Evolutionary conservation across 1,140 invertebrate genomes (phyloP).

Genomic region (Epicauta chinensis): DNA sequence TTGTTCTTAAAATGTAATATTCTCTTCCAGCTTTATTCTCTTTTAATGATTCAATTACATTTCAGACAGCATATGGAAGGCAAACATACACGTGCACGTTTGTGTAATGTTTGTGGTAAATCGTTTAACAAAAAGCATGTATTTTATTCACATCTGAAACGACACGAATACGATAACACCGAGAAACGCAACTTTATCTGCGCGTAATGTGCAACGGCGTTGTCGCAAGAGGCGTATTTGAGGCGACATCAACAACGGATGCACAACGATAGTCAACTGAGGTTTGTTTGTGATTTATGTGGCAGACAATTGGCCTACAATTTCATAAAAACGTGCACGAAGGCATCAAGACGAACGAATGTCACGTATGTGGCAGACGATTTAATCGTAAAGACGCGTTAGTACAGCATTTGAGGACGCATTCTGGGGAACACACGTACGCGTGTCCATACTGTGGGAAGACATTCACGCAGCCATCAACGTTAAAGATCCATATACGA

Average conservation of each 20-base stretch:
- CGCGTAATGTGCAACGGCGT: neutral
- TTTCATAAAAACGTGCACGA: too few species aligned
- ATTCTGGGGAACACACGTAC: slow-evolving; percentile 19
- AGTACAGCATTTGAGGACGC: slow-evolving; percentile 18
- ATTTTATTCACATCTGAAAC: slow-evolving; percentile 27
- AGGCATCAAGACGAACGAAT: too few species aligned
- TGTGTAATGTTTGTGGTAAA: slow-evolving; percentile 34
- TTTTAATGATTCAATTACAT: too few species aligned
- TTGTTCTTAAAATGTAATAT: too few species aligned
- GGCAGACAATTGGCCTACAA: neutral
- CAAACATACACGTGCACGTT: slow-evolving; percentile 16
- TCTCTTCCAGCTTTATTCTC: too few species aligned
- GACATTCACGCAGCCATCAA: slow-evolving; percentile 58
- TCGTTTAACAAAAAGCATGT: slow-evolving; percentile 30
- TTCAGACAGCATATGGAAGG: slow-evolving; percentile 27
- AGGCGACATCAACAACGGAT: too few species aligned
- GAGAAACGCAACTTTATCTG: neutral
- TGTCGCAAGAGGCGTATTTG: neutral
- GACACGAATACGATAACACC: slow-evolving; percentile 18
- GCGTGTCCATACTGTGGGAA: slow-evolving; percentile 27
- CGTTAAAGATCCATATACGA: slow-evolving; percentile 67
- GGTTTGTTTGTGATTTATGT: slow-evolving; percentile 33
- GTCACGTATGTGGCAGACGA: too few species aligned
- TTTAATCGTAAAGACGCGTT: slow-evolving; percentile 5
- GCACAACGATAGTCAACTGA: slow-evolving; percentile 7